Conservation (phyloP, 2,888 invertebrate species). For the Pristionchus exspectatus region DNA sequence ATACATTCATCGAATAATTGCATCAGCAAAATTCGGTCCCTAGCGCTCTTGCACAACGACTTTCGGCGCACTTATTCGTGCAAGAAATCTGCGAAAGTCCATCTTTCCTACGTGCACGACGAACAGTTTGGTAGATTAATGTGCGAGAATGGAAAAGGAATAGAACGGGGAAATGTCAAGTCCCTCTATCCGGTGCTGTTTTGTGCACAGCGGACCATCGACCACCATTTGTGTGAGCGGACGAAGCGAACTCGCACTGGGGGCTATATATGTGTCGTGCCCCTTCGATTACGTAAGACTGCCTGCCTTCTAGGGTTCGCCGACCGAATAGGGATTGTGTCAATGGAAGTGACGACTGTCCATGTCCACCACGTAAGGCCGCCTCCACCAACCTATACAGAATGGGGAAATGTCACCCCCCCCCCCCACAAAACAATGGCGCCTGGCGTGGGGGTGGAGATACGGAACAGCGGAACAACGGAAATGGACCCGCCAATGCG, state of each 20-base stretch:
- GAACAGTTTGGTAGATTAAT: not conserved
- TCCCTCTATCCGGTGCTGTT: not conserved
- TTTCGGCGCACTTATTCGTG: not conserved
- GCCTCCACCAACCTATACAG: not conserved
- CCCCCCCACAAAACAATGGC: too few relatives aligned
- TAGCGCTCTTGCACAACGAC: not conserved
- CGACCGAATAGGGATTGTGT: too few relatives aligned
- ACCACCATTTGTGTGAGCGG: not conserved
- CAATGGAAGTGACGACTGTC: too few relatives aligned
- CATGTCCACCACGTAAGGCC: too few relatives aligned
- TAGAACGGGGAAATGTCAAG: not conserved
- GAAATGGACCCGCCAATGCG: too few relatives aligned
- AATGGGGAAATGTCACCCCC: not conserved
- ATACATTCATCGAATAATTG: too few relatives aligned
- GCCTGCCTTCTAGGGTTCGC: not conserved
- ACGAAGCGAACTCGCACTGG: not conserved
- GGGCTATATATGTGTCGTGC: constrained; percentile 5
- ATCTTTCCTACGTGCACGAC: not conserved
- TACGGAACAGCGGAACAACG: too few relatives aligned
- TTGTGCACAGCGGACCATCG: constrained; percentile 1
- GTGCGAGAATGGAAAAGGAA: not conserved
- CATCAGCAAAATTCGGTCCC: too few relatives aligned
- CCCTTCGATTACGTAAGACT: not conserved
- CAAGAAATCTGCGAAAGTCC: not conserved
- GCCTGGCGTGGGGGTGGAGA: too few relatives aligned